Base-by-base conservation (phyloP, 2,888 invertebrate genomes). In the Drosophila borealis region DNA sequence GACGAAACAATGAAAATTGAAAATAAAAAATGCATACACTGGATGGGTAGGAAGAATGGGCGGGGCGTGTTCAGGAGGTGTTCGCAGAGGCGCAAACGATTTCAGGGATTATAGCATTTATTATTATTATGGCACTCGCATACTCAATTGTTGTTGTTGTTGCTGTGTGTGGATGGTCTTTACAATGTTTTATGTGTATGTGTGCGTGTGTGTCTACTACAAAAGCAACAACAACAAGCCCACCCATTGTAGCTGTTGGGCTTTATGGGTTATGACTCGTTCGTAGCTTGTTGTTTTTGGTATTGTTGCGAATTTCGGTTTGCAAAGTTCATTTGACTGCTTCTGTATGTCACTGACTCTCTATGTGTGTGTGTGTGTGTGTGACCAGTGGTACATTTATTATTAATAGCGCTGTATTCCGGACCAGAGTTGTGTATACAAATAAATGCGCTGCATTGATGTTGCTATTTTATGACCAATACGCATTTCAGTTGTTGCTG, bases 401-500 rank as follows among this genome's bases (percentile, higher is more conserved):
- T 88, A 88, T 89, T 88, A 90, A 90, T 89, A 78, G 80, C 81
- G 63, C 75, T 87, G 80, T 79, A 78, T 88, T 88, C 81, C 89
- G 89, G 89, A 60, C 88, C 64, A 66, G 67, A 72, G 75, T 79
- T 70, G 70, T 73, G 81, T 80, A 66, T 70, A 77, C 71, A 73
- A 84, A 74, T 81, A 75, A 84, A 74, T 85, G 80, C 79, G 69
- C 49, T 85, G 69, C 88, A 81, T 79, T 84, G 89, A 88, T 81
- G 88, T 84, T 87, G 78, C 83, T 78, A 82, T 85, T 85, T 83
- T 80, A 83, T 82, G 82, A 65, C 69, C 76, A 70, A 70, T 67
- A 77, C 72, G 68, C 63, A 68, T 48, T 14, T 10, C 29, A 29
- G 36, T 36, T 36, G 11, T 10, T 36, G 13, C 13, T 36, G 36